Conservation (phyloP, 2,888 invertebrate genomes). For the Netelia virgata region DNA sequence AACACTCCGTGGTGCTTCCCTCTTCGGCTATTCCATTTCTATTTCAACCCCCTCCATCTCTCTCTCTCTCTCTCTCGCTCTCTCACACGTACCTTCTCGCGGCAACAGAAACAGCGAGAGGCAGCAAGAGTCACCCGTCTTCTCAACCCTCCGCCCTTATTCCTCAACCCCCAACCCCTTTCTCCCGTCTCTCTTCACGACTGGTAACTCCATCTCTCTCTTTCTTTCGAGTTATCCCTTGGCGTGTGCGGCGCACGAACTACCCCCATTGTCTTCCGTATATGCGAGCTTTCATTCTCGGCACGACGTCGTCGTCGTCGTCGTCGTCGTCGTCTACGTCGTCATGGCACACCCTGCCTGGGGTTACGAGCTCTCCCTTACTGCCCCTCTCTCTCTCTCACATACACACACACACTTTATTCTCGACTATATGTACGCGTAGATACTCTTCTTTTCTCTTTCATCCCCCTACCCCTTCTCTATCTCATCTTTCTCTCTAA, state of each 20-base stretch:
- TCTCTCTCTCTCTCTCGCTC: too few relatives aligned
- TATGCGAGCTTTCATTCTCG: constrained; percentile 64
- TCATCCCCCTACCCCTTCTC: constrained; percentile 31
- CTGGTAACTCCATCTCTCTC: constrained; percentile 17
- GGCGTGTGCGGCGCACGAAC: constrained; percentile 59
- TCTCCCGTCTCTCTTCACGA: constrained; percentile 9
- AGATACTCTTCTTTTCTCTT: constrained; percentile 31
- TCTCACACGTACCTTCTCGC: constrained; percentile 8
- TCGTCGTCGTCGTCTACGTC: constrained; percentile 49
- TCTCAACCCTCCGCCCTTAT: constrained; percentile 35
- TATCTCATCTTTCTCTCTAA: constrained; percentile 53
- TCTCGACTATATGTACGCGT: constrained; percentile 17
- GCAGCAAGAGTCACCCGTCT: constrained; percentile 41
- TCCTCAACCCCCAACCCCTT: constrained; percentile 12
- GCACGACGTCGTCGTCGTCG: constrained; percentile 56
- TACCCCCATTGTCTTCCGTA: constrained; percentile 60
- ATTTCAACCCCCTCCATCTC: constrained; percentile 46
- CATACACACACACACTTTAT: constrained; percentile 26
- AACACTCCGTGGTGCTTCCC: constrained; percentile 55
- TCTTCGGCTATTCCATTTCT: constrained; percentile 68
- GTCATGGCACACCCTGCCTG: constrained; percentile 51
- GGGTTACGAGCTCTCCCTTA: constrained; percentile 57
- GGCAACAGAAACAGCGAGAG: constrained; percentile 48
- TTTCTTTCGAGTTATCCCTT: constrained; percentile 56
- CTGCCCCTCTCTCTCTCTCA: constrained; percentile 15